phyloP scores from a whole-genome alignment of 2,113 vertebrate genomes.

The Embiotoca jacksoni region DNA sequence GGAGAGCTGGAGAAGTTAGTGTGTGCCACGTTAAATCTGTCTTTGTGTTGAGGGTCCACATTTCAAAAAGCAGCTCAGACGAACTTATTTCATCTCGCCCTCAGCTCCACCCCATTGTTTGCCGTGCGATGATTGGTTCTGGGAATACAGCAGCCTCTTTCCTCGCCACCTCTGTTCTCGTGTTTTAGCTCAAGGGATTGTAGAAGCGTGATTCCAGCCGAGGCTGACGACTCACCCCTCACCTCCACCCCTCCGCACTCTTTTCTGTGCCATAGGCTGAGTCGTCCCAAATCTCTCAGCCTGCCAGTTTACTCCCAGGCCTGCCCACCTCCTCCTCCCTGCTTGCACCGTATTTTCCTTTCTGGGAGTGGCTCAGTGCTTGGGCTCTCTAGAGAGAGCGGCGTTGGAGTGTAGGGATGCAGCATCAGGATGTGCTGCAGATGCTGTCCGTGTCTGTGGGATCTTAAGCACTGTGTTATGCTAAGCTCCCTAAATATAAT shows the following conservation, averaged over 20 bases:
- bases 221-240: slow-evolving; percentile 49
- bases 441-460: slow-evolving; percentile 60
- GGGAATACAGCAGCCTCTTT: slow-evolving; percentile 66
- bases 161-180: slow-evolving; percentile 50
- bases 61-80: slow-evolving; percentile 62
- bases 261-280: slow-evolving; percentile 36
- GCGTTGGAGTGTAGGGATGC: slow-evolving; percentile 32
- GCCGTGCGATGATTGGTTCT: slow-evolving; percentile 75
- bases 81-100: slow-evolving; percentile 69
- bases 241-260: slow-evolving; percentile 37
- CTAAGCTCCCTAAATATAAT: slow-evolving; percentile 82
- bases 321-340: slow-evolving; percentile 4
- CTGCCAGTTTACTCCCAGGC: slow-evolving; percentile 46
- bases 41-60: slow-evolving; percentile 56
- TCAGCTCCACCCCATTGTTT: slow-evolving; percentile 67
- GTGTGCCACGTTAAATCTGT: slow-evolving; percentile 42
- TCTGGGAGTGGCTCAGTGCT: slow-evolving; percentile 47
- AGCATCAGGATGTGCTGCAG: slow-evolving; percentile 59
- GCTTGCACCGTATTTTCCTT: slow-evolving; percentile 43
- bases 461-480: slow-evolving; percentile 72
- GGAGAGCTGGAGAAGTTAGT: slow-evolving; percentile 59
- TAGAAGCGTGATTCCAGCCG: slow-evolving; percentile 52
- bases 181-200: slow-evolving; percentile 62
- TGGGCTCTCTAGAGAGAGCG: slow-evolving; percentile 42
- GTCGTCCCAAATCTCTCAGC: slow-evolving; percentile 48